phyloP scores from a whole-genome alignment of 2,113 vertebrate genomes.

The Tretioscincus oriximinensis region DNA sequence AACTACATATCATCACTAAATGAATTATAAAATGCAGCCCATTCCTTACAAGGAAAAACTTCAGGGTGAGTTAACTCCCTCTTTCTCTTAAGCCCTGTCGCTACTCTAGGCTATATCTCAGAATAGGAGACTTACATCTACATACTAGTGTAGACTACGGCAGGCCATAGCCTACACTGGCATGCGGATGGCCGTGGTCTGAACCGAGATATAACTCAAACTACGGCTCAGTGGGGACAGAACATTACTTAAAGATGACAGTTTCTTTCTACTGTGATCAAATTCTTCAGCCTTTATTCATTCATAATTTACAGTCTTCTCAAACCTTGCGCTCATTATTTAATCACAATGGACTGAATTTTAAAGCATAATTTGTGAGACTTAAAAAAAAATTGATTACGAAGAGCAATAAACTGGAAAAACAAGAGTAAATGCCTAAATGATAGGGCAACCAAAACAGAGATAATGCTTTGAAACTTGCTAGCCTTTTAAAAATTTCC shows the following conservation, averaged over 20 bases:
- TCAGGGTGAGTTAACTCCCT: no score
- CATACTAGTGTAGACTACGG: no score
- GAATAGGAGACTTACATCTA: no score
- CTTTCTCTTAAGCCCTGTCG: no score
- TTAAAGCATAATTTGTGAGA: not conserved
- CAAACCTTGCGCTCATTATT: not conserved
- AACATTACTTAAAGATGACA: not conserved
- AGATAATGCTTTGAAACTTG: not conserved
- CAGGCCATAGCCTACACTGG: no score
- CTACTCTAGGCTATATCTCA: no score
- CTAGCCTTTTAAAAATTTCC: no score
- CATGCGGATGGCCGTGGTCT: no score
- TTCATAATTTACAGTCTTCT: not conserved
- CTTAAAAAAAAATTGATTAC: not conserved
- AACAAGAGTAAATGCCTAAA: not conserved
- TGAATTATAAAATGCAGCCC: no score
- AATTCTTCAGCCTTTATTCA: not conserved
- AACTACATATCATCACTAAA: no score
- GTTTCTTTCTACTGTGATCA: not conserved
- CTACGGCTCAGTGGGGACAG: no score
- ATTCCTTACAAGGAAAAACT: no score
- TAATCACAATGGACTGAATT: not conserved
- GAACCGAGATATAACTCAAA: not conserved
- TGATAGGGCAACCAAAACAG: not conserved
- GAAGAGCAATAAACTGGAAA: slow-evolving; percentile 11